Base-by-base conservation (phyloP, 2,113 vertebrate species). In the Aix galericulata region DNA sequence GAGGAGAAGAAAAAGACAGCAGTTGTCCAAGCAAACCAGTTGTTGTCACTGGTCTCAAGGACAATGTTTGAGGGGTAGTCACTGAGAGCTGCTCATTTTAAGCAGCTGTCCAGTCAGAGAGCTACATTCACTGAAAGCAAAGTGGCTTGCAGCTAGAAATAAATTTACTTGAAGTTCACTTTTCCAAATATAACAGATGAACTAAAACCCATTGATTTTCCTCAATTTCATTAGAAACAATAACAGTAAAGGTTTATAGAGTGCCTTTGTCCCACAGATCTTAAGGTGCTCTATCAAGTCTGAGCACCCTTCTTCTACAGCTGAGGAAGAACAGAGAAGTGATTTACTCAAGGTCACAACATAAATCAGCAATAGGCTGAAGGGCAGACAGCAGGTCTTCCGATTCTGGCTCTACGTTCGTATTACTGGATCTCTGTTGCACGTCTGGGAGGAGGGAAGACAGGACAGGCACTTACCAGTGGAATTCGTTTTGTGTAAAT, bases 1-100 rank as follows among this genome's bases (percentile, higher is more conserved):
- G 38, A 93, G 16, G 38, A 96, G 80, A 84, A 82, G 73, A 93
- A 94, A 93, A 93, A 69, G 82, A 55, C 77, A 86, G 69, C 88
- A 93, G 80, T 88, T 96, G 73, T 92, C 80, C 66, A 83, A 82
- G 77, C 32, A 93, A 92, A 84, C 38, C 86, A 50, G 36, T 86
- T 90, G 66, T 68, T 88, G 38, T 69, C 80, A 62, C 34, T 60
- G 73, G 80, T 60, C 56, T 68, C 69, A 69, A 60, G 77, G 59
- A 86, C 1, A 2, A 68, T 34, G 50, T 94, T 69, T 0, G 1
- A 14, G 56, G 23, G 25, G 46, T n/a, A 75, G 13, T 15, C 67
- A 93, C 53, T n/a, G 77, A 94, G 4, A 83, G 32, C 26, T 64
- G 48, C 82, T 36, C 7, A 72, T 83, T 88, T 90, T 86, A 86